A percentile compares a stretch with the other conserved stretches of the same genome.
Evolutionary conservation across 2,797 vertebrate species (phyloP).

Genomic region (Arnoldichthys spilopterus): DNA sequence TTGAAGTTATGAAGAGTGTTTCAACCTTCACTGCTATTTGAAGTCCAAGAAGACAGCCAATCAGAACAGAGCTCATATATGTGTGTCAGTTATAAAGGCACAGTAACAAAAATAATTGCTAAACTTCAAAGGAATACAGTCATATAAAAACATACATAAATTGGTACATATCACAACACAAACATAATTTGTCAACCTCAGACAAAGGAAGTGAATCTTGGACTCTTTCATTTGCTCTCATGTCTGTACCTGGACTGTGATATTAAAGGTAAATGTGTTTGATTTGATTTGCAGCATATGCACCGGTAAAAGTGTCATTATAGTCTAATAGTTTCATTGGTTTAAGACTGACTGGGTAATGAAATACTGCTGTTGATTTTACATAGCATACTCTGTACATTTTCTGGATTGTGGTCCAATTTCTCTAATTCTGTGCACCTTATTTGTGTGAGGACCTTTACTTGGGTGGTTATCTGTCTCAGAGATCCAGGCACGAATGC

Average conservation of each 20-base stretch:
- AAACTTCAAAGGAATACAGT: too few species aligned
- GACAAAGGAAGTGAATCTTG: background rate
- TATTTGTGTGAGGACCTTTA: background rate
- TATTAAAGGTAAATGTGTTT: background rate
- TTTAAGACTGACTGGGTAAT: conserved; percentile 10
- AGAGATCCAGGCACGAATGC: conserved; percentile 11
- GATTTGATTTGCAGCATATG: background rate
- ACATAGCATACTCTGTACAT: background rate
- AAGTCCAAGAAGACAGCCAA: too few species aligned
- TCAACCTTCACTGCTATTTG: too few species aligned
- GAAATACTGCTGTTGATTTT: conserved; percentile 7
- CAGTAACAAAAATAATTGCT: too few species aligned
- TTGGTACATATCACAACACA: background rate
- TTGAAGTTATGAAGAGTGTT: too few species aligned
- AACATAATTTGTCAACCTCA: background rate
- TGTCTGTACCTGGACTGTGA: background rate
- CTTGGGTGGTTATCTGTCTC: conserved; percentile 3
- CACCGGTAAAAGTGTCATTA: background rate
- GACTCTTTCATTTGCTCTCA: background rate
- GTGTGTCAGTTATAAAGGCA: too few species aligned
- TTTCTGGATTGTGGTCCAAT: background rate
- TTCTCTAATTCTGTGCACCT: background rate
- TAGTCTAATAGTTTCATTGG: conserved; percentile 23
- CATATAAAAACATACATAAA: too few species aligned
- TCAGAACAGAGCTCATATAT: too few species aligned